Evolutionary conservation across 2,113 vertebrate genomes (phyloP).

Genomic region (Planiliza haematocheilus): DNA sequence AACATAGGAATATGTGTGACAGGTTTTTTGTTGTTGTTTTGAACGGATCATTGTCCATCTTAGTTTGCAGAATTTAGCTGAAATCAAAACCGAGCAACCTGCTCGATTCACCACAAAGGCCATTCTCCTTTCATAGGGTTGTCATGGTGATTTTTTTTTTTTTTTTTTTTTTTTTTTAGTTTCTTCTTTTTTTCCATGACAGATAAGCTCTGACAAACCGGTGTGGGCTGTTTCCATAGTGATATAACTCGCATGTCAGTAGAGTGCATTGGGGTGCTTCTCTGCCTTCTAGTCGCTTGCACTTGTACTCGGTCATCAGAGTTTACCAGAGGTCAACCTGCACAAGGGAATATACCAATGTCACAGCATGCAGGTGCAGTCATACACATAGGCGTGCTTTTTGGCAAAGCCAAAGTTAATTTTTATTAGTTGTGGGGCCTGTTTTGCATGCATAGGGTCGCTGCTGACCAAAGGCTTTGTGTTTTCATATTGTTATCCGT

Average conservation of each 20-base stretch:
- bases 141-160: constrained; percentile 61
- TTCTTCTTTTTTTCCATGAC: constrained; percentile 34
- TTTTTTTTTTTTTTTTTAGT: constrained; percentile 24
- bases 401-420: constrained; percentile 4
- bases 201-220: constrained; percentile 49
- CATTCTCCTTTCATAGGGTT: constrained; percentile 53
- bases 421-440: neutral
- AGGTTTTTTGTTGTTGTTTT: neutral
- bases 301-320: constrained; percentile 17
- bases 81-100: constrained; percentile 33
- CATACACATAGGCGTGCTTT: neutral
- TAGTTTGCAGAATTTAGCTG: constrained; percentile 11
- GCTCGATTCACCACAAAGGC: constrained; percentile 31
- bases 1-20: neutral
- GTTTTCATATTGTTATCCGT: constrained; percentile 61
- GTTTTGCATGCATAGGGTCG: neutral
- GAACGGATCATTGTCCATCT: neutral
- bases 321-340: constrained; percentile 24
- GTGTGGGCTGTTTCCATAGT: constrained; percentile 72
- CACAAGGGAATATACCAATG: constrained; percentile 21
- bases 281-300: constrained; percentile 30
- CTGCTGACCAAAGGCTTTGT: constrained; percentile 35
- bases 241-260: constrained; percentile 45
- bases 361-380: constrained; percentile 13
- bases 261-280: constrained; percentile 8